Conservation (phyloP, 2,888 invertebrate species). For the Hirtodrosophila confusa region DNA sequence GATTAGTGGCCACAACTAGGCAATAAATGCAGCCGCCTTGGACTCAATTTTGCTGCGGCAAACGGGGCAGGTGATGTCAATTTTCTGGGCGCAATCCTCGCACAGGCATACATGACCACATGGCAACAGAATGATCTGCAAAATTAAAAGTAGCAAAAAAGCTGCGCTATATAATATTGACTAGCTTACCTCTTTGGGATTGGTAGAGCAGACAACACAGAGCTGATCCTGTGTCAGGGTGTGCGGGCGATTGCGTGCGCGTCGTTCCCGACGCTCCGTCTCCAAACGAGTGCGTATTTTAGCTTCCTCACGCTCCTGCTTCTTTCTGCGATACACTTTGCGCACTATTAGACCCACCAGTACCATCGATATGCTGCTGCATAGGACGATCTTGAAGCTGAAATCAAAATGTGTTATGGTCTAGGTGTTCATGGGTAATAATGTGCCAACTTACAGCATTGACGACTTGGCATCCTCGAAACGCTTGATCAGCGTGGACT, state of each 20-base stretch:
- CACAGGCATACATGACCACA: conserved; percentile 96
- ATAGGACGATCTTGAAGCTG: conserved; percentile 86
- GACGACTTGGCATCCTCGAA: conserved; percentile 89
- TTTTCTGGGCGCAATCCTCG: conserved; percentile 92
- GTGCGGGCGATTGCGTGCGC: conserved; percentile 87
- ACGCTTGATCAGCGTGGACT: conserved; percentile 89
- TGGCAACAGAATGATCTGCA: conserved; percentile 91
- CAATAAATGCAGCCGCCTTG: conserved; percentile 91
- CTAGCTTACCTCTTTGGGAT: conserved; percentile 90
- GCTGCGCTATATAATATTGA: neutral
- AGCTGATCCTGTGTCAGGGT: conserved; percentile 88
- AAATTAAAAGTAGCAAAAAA: neutral
- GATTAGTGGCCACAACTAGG: conserved; percentile 83
- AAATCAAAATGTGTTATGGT: neutral
- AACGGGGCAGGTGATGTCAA: conserved; percentile 90
- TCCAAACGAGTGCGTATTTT: conserved; percentile 85
- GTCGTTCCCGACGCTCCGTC: conserved; percentile 87
- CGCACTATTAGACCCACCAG: conserved; percentile 86
- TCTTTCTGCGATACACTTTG: conserved; percentile 85
- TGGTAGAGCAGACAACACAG: conserved; percentile 94
- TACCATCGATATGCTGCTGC: conserved; percentile 86
- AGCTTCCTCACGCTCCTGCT: conserved; percentile 86
- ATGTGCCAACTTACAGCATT: conserved; percentile 85
- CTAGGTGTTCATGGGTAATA: neutral
- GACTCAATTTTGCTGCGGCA: conserved; percentile 89